Conservation (phyloP, 2,888 invertebrate genomes). For the Pollenia labialis region DNA sequence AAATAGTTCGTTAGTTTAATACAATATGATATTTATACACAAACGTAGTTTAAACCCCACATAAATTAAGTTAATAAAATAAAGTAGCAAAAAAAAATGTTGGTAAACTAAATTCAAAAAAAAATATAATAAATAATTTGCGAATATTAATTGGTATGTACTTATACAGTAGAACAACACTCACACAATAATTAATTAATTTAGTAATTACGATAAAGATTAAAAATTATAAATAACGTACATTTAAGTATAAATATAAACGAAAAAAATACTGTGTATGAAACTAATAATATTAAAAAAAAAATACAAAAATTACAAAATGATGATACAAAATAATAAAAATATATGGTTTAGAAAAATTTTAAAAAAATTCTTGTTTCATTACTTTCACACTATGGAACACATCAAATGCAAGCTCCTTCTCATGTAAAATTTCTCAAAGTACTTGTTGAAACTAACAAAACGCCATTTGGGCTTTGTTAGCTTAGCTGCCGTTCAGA, state of each 20-base stretch:
- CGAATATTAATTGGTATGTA: constrained; percentile 48
- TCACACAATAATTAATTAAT: constrained; percentile 62
- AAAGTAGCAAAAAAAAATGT: constrained; percentile 41
- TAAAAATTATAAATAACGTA: constrained; percentile 42
- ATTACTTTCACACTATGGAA: neutral
- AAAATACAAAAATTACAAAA: constrained; percentile 21
- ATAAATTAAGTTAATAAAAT: constrained; percentile 46
- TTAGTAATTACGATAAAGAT: constrained; percentile 32
- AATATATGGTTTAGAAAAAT: constrained; percentile 73
- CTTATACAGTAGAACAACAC: constrained; percentile 26
- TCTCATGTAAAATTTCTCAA: too few relatives aligned
- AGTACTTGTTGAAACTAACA: too few relatives aligned
- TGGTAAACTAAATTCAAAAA: constrained; percentile 29
- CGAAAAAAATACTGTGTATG: constrained; percentile 58
- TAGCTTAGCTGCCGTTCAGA: too few relatives aligned
- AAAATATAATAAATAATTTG: constrained; percentile 25
- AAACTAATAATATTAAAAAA: constrained; percentile 47
- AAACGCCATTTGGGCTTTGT: too few relatives aligned
- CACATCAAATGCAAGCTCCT: too few relatives aligned
- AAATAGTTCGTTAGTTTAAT: constrained; percentile 20
- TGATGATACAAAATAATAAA: constrained; percentile 59
- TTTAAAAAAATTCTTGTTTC: constrained; percentile 56
- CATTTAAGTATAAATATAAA: constrained; percentile 42
- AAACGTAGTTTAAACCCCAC: constrained; percentile 49
- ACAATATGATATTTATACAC: constrained; percentile 49